Conservation (phyloP, 2,888 invertebrate genomes). For the Cryptophagus acutangulus region DNA sequence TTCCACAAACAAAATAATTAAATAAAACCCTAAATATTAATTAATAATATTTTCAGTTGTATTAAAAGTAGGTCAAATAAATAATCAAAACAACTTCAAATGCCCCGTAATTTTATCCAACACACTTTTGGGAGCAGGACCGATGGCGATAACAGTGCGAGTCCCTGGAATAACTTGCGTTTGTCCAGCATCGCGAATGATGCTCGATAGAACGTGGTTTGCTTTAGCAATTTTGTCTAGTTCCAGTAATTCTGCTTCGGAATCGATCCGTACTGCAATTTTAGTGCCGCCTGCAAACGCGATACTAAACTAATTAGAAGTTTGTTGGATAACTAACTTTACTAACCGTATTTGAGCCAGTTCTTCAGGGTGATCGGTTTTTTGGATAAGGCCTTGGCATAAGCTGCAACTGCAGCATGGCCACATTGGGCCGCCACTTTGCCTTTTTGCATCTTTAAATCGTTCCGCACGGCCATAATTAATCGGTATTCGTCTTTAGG, state of each 20-base stretch:
- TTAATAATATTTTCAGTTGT: constrained; percentile 9
- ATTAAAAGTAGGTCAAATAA: no score
- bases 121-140: constrained; percentile 76
- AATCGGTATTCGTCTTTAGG: constrained; percentile 65
- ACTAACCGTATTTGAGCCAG: constrained; percentile 52
- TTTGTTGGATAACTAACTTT: constrained; percentile 13
- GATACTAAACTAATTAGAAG: background rate
- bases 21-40: no score
- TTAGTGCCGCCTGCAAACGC: constrained; percentile 68
- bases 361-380: constrained; percentile 57
- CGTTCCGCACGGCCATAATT: constrained; percentile 81
- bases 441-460: constrained; percentile 92
- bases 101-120: constrained; percentile 83
- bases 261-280: constrained; percentile 78
- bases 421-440: constrained; percentile 92
- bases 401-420: constrained; percentile 90
- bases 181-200: constrained; percentile 86
- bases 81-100: constrained; percentile 74
- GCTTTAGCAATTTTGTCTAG: constrained; percentile 66
- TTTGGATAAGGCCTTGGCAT: constrained; percentile 61
- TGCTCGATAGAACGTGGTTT: constrained; percentile 64
- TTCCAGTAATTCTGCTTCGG: constrained; percentile 65
- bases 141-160: constrained; percentile 84
- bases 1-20: no score
- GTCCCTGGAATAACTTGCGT: constrained; percentile 89